These are phyloP conservation scores for Ooceraea biroi DNA, from an alignment of 1,140 invertebrate genomes.

Conservation along the genomic window DNA sequence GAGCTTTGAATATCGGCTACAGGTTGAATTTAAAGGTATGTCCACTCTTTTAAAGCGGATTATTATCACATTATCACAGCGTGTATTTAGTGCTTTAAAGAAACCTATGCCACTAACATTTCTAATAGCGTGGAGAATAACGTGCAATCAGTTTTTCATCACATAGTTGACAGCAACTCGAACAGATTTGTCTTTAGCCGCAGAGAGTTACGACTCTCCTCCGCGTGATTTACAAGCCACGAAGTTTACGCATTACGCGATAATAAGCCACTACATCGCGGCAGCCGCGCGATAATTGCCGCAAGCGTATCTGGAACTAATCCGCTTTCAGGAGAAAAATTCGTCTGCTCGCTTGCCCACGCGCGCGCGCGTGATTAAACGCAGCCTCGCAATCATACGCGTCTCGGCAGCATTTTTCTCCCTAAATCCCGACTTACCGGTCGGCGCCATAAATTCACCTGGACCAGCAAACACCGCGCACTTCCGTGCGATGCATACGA, in stretches of 20 bases:
- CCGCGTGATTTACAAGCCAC: constrained; percentile 26
- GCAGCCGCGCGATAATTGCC: constrained; percentile 39
- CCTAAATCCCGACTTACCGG: constrained; percentile 52
- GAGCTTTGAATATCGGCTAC: not conserved
- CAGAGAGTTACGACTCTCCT: constrained; percentile 24
- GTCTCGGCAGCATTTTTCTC: constrained; percentile 39
- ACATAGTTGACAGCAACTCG: constrained; percentile 18
- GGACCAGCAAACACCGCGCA: constrained; percentile 12
- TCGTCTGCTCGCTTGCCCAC: not conserved
- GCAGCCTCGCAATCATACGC: constrained; percentile 50
- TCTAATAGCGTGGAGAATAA: constrained; percentile 8
- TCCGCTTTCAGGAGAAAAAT: constrained; percentile 58
- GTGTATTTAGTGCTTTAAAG: not conserved
- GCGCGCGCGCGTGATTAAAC: constrained; percentile 48
- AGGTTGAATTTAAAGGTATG: not conserved
- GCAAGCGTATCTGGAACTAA: constrained; percentile 7
- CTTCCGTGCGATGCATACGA: not conserved
- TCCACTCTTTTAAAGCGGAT: not conserved
- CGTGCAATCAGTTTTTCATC: constrained; percentile 18
- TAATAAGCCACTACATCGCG: constrained; percentile 32
- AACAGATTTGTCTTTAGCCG: constrained; percentile 28
- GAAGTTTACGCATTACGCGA: constrained; percentile 47
- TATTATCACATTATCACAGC: not conserved
- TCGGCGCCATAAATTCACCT: constrained; percentile 33
- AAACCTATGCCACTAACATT: not conserved